Percentiles rank a stretch among this genome's conserved stretches.
Evolutionary conservation across 1,140 invertebrate species (phyloP).

Genomic region (Polypedilum pembai): DNA sequence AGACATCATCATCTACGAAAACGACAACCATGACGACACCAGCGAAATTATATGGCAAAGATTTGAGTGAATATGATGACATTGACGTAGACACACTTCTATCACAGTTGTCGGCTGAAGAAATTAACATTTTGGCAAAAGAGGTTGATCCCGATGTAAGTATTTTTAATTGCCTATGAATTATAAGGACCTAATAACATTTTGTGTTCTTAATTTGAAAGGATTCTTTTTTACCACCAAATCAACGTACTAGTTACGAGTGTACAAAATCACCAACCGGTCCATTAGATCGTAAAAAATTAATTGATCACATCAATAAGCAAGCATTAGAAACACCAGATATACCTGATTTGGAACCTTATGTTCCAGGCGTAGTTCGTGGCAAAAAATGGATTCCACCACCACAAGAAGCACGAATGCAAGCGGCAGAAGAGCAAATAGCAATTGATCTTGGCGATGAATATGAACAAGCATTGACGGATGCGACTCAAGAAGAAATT

Average conservation of each 20-base stretch:
- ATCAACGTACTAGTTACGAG: constrained; percentile 90
- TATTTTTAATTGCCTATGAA: constrained; percentile 35
- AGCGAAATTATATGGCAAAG: constrained; percentile 85
- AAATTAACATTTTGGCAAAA: constrained; percentile 93
- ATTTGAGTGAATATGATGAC: constrained; percentile 88
- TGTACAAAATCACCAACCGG: constrained; percentile 93
- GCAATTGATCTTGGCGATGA: constrained; percentile 90
- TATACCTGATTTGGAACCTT: constrained; percentile 92
- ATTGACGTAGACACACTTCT: constrained; percentile 96
- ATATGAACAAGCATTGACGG: constrained; percentile 84
- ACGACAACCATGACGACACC: constrained; percentile 81
- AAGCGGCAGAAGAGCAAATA: constrained; percentile 82
- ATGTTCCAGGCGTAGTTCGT: constrained; percentile 75
- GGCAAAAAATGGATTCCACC: constrained; percentile 92
- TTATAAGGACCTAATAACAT: too few species aligned
- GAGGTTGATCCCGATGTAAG: constrained; percentile 99
- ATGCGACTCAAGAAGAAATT: constrained; percentile 94
- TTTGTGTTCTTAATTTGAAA: constrained; percentile 42
- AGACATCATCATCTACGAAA: constrained; percentile 76
- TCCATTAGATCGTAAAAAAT: constrained; percentile 88
- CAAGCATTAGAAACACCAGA: constrained; percentile 96
- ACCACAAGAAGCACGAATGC: constrained; percentile 65
- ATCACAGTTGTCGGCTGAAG: constrained; percentile 85
- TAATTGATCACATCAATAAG: constrained; percentile 97
- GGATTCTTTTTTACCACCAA: constrained; percentile 94